Base-by-base conservation (phyloP, 2,888 invertebrate genomes). In the Geophilus truncorum region DNA sequence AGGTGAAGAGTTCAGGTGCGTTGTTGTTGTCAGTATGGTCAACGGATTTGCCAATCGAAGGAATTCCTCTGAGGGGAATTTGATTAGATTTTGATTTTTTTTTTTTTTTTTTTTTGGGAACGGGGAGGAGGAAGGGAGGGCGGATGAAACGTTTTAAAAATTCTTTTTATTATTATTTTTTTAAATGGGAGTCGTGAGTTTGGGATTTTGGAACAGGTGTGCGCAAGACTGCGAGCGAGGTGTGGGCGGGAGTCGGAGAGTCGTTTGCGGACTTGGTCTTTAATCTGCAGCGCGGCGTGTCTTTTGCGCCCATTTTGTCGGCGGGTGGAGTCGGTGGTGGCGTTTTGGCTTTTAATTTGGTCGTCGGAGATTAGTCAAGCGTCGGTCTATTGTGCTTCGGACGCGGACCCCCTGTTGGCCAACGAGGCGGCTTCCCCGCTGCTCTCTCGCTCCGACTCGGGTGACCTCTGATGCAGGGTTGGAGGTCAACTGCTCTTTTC, bases 1-100 rank as follows among this genome's bases (percentile, higher is more conserved):
- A 70, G 70, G 70, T 70, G 70, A 70, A 70, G 70, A 70, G 70
- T 70, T 70, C 70, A 70, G 70, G 70, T 70, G 70, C 70, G 70
- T 70, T 70, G 51, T 70, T 70, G 70, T 70, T 70, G 70, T 70
- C 45, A 18, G 18, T 18, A n/a, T 70, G 25, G 70, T 70, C 28
- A 18, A 0, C 18, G 40, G 40, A 10, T 6, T 15, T 4, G 40
- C 10, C 12, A 51, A 51, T 18, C 51, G 51, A 51, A 51, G 51
- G 2, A 51, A 51, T n/a, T 51, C 7, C 18, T 51, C n/a, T 5
- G 7, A 51, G 18, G 45, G 7, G 1, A 6, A 51, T 45, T 45
- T 45, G 12, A 45, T 45, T 45, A 2, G 45, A 15, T 45, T 18
- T 45, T 62, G 21, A 62, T 62, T 25, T 62, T 23, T 25, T 28